phyloP scores from a whole-genome alignment of 2,797 vertebrate species.

The Prionace glauca region DNA sequence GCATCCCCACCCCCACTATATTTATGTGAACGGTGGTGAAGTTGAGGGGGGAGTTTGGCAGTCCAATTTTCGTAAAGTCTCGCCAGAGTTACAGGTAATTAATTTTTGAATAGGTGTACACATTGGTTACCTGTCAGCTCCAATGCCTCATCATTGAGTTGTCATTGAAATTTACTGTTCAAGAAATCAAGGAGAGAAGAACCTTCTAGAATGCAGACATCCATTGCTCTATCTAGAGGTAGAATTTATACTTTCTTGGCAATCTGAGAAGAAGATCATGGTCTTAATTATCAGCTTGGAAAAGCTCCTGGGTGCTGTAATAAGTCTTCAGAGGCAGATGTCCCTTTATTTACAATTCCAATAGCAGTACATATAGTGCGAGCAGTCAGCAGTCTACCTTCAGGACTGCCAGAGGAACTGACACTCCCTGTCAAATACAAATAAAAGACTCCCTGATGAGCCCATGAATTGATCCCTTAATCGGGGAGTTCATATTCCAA shows the following conservation, averaged over 20 bases:
- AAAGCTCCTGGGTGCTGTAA: neutral
- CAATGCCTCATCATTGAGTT: neutral
- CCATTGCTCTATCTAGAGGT: neutral
- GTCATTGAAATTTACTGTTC: neutral
- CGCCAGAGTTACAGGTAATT: neutral
- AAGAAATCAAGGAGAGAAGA: neutral
- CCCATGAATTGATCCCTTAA: too few relatives aligned
- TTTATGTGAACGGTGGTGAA: too few relatives aligned
- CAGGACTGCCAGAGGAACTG: too few relatives aligned
- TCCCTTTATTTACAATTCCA: too few relatives aligned
- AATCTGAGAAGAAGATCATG: neutral
- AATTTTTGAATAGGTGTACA: neutral
- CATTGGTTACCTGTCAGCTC: neutral
- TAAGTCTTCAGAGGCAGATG: too few relatives aligned
- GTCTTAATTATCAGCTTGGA: neutral
- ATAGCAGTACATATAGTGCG: too few relatives aligned
- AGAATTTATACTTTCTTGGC: neutral
- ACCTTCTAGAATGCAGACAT: neutral
- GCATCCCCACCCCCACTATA: too few relatives aligned
- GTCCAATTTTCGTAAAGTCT: neutral
- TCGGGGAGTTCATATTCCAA: too few relatives aligned
- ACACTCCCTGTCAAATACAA: too few relatives aligned
- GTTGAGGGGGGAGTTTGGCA: too few relatives aligned
- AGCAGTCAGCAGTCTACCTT: too few relatives aligned
- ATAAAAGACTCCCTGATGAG: too few relatives aligned